Evolutionary conservation across 2,888 invertebrate genomes (phyloP), one percentile per base, ranked within the genome.

Genomic region (Pachycephus smyrnensis): DNA sequence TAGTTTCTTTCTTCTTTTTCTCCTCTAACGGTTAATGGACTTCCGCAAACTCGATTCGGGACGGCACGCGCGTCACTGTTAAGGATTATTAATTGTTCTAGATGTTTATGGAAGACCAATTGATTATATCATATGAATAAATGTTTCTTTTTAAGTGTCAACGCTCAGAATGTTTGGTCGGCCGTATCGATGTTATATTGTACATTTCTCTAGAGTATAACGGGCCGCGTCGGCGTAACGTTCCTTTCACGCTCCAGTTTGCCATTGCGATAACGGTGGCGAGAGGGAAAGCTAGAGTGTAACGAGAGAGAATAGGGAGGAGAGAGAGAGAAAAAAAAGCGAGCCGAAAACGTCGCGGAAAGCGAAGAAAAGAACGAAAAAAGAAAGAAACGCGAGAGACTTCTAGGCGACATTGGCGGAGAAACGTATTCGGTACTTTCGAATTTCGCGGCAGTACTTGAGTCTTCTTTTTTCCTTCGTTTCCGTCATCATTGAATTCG

Each of bases 141-240:
- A 84, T 83, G 77, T 84, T 81, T 84, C 76, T 82, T 79, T 80
- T 82, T 82, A 84, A 82, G 84, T 81, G 82, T 82, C 79, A 83
- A 86, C 80, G 84, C 84, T 85, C 83, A 84, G 77, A 84, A 86
- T 83, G 80, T 84, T 84, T 84, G 82, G 82, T 85, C 84, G 82
- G 80, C 81, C 83, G 83, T 81, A 79, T 83, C 82, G 82, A 81
- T 78, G 81, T 86, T 83, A n/a, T 33, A 84, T 87, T 88, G 88
- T 88, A 88, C 85, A 88, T 88, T 88, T 86, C 79, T 81, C 77
- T 84, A 83, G 82, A 36, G 71, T 23, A 69, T 37, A 75, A 36
- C 36, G 9, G 36, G 73, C 69, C 55, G 55, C 73, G 35, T 75
- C 79, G 68, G 75, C 76, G 75, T 76, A 71, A 68, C 73, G 75